These are phyloP conservation scores for Conus ventricosus DNA, from an alignment of 1,140 invertebrate genomes.

Conservation along the genomic window DNA sequence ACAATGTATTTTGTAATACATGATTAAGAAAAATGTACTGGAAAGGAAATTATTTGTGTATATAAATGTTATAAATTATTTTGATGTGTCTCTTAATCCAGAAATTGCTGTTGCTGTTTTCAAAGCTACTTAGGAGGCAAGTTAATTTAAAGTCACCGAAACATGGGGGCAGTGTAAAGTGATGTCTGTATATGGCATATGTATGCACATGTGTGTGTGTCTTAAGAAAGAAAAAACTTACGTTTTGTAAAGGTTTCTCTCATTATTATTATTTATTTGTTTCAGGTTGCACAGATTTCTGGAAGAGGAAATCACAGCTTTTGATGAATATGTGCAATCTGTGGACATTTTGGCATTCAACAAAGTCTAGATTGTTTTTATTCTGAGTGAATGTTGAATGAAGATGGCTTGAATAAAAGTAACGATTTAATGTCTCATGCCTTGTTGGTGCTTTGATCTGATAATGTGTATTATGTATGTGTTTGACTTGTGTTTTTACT, in stretches of 20 bases:
- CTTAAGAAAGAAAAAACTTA: slow-evolving; percentile 12
- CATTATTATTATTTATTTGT: slow-evolving; percentile 26
- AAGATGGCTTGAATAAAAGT: not conserved
- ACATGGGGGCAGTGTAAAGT: no score
- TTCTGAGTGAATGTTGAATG: not conserved
- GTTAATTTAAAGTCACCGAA: no score
- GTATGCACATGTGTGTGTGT: not conserved
- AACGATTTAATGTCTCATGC: not conserved
- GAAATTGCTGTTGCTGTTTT: no score
- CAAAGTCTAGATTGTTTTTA: slow-evolving; percentile 61
- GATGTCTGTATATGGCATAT: not conserved
- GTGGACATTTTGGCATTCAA: slow-evolving; percentile 71
- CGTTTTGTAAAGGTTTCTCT: no score
- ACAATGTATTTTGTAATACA: no score
- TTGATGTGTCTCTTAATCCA: no score
- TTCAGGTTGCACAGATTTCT: slow-evolving; percentile 71
- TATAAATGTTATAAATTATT: no score
- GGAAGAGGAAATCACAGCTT: slow-evolving; percentile 69
- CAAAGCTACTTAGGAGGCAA: no score
- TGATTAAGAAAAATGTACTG: no score
- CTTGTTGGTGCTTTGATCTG: not conserved
- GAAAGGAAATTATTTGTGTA: no score
- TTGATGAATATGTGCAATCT: slow-evolving; percentile 74
- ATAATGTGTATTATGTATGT: not conserved
- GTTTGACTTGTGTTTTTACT: no score